These are phyloP conservation scores for Trichopria drosophilae DNA, from an alignment of 2,888 invertebrate species.

Conservation along the genomic window DNA sequence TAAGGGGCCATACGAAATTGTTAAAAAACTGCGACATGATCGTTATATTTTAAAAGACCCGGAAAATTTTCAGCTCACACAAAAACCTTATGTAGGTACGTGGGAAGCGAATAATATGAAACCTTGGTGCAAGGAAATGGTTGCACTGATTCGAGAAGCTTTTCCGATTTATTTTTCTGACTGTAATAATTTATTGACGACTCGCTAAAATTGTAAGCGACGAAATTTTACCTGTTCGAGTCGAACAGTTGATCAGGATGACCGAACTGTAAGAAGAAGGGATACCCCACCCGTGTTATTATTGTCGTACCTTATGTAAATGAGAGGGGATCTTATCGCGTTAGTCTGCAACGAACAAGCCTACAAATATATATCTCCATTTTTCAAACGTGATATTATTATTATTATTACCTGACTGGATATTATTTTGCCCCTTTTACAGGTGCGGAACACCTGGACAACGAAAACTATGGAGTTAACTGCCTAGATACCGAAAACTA, in stretches of 20 bases:
- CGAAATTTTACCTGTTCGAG: not conserved
- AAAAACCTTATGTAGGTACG: conserved; percentile 3
- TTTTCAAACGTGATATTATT: too few relatives aligned
- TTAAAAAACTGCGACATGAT: conserved; percentile 20
- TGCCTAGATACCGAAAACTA: too few relatives aligned
- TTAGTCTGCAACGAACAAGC: too few relatives aligned
- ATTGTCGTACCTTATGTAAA: too few relatives aligned
- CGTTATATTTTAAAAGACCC: conserved; percentile 9
- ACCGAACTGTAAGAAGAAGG: conserved; percentile 5
- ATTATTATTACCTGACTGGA: too few relatives aligned
- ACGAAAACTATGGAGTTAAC: too few relatives aligned
- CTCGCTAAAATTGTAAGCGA: not conserved
- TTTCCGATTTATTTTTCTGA: not conserved
- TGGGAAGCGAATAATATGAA: conserved; percentile 15
- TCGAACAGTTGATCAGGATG: conserved; percentile 4
- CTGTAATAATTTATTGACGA: conserved; percentile 2
- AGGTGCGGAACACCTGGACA: too few relatives aligned
- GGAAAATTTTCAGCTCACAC: conserved; percentile 11
- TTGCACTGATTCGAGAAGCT: conserved; percentile 1
- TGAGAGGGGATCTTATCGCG: too few relatives aligned
- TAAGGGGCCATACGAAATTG: conserved; percentile 27
- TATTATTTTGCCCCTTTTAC: too few relatives aligned
- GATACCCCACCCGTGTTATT: too few relatives aligned
- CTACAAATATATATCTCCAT: too few relatives aligned
- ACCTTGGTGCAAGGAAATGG: conserved; percentile 4